These are phyloP conservation scores for Aquatica leii DNA, from an alignment of 2,888 invertebrate genomes.

Conservation along the genomic window DNA sequence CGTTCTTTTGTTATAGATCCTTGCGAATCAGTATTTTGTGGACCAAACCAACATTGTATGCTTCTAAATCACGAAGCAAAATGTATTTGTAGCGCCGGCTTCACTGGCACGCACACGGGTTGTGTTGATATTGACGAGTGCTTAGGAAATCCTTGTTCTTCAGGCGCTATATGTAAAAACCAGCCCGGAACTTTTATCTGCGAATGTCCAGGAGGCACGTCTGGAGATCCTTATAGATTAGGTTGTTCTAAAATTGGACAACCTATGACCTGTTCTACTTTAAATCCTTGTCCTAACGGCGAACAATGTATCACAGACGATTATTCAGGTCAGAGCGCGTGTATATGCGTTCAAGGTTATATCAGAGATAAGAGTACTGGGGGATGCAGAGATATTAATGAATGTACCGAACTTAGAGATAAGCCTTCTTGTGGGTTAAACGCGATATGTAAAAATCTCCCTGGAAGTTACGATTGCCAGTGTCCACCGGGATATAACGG, in stretches of 20 bases:
- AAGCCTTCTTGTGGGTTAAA: conserved; percentile 87
- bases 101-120: conserved; percentile 75
- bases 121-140: conserved; percentile 94
- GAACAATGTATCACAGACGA: conserved; percentile 87
- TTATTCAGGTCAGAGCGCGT: conserved; percentile 78
- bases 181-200: conserved; percentile 86
- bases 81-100: conserved; percentile 85
- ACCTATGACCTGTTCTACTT: conserved; percentile 75
- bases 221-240: conserved; percentile 80
- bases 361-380: conserved; percentile 77
- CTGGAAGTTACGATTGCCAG: conserved; percentile 92
- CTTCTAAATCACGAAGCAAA: conserved; percentile 82
- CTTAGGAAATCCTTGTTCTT: conserved; percentile 79
- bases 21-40: conserved; percentile 85
- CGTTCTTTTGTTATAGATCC: conserved; percentile 70
- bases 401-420: conserved; percentile 78
- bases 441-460: conserved; percentile 90
- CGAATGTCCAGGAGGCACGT: conserved; percentile 84
- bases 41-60: conserved; percentile 89
- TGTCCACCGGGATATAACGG: conserved; percentile 89
- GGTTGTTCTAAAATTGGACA: conserved; percentile 75
- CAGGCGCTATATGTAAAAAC: conserved; percentile 89
- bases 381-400: conserved; percentile 85
- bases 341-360: conserved; percentile 89
- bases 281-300: conserved; percentile 81